Conservation (phyloP, 2,113 vertebrate species). For the Spheniscus mendiculus region DNA sequence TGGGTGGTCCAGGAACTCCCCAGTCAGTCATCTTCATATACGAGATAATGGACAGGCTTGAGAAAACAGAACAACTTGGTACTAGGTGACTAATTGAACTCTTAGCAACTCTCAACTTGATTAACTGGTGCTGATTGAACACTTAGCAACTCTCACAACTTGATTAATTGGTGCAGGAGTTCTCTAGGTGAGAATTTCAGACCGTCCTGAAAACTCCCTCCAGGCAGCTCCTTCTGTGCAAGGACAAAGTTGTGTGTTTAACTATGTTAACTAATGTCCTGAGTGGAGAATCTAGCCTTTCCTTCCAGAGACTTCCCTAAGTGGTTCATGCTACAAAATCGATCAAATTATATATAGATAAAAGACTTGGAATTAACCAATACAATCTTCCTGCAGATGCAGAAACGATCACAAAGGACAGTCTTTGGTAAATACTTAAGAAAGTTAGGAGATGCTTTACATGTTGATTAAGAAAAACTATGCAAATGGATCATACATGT, state of each 20-base stretch:
- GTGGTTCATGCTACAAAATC: not conserved
- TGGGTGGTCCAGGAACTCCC: not conserved
- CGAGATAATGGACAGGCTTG: not conserved
- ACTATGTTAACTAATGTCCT: not conserved
- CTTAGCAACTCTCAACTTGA: not conserved
- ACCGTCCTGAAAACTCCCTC: not conserved
- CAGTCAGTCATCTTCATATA: not conserved
- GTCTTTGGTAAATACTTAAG: not conserved
- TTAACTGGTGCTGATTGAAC: not conserved
- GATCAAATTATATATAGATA: not conserved
- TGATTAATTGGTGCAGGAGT: not conserved
- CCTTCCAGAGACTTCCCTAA: not conserved
- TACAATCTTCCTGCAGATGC: not conserved
- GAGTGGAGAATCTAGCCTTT: not conserved
- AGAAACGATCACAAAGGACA: not conserved
- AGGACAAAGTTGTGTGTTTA: not conserved
- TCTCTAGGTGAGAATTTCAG: not conserved
- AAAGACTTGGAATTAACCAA: not conserved
- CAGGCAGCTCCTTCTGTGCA: not conserved
- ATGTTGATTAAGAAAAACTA: not conserved
- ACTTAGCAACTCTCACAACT: not conserved
- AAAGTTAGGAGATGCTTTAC: not conserved
- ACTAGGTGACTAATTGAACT: not conserved
- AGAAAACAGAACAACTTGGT: not conserved
- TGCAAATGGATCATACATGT: not conserved